A percentile compares a stretch with the other conserved stretches of the same genome.
Conservation (phyloP, 2,113 vertebrate species). For the Clarias macrocephalus region DNA sequence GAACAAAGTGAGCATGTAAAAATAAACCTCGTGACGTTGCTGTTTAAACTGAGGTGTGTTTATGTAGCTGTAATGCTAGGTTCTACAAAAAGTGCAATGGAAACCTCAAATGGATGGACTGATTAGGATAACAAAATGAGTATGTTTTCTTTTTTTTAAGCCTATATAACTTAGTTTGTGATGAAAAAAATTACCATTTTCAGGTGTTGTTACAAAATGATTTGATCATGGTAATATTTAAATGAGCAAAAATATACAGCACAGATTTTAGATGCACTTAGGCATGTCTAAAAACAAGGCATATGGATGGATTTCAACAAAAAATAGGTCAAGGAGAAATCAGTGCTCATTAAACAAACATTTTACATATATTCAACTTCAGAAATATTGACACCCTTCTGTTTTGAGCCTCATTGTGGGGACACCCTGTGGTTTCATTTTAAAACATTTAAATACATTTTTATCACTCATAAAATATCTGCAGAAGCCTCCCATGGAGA, state of each 20-base stretch:
- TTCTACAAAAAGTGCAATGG: not conserved
- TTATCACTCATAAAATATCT: not conserved
- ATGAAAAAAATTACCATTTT: too few species aligned
- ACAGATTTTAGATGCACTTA: not conserved
- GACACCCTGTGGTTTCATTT: not conserved
- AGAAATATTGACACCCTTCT: not conserved
- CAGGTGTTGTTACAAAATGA: not conserved
- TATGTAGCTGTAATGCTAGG: constrained; percentile 2
- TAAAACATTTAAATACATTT: not conserved
- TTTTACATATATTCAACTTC: not conserved
- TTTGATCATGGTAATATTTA: not conserved
- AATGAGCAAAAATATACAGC: not conserved
- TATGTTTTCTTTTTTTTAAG: too few species aligned
- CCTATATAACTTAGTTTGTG: not conserved
- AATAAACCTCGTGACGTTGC: constrained; percentile 15
- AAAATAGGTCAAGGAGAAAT: constrained; percentile 2
- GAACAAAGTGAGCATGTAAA: constrained; percentile 22
- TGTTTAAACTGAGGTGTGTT: constrained; percentile 17
- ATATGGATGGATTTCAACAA: not conserved
- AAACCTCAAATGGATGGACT: not conserved
- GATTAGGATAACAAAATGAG: not conserved
- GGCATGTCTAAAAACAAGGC: not conserved
- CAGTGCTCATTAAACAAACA: constrained; percentile 3
- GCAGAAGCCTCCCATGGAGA: not conserved
- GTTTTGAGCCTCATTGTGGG: not conserved